Conservation (phyloP, 1,140 invertebrate genomes). For the Drosophila carrolli region DNA sequence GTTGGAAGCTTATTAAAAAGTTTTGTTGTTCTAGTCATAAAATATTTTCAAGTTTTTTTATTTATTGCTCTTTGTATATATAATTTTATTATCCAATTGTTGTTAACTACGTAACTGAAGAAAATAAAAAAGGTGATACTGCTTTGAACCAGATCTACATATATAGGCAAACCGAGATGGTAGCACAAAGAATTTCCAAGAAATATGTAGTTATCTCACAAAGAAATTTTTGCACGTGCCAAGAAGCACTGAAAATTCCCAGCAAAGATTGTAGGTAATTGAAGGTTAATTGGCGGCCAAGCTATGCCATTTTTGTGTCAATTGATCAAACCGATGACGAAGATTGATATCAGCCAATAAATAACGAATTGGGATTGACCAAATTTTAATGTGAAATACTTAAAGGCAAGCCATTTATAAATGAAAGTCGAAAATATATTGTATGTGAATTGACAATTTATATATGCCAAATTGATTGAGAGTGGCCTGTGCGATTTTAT, state of each 20-base stretch:
- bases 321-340: constrained; percentile 30
- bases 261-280: constrained; percentile 23
- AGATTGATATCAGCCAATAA: constrained; percentile 43
- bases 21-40: too few relatives aligned
- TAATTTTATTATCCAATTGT: background rate
- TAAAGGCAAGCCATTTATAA: constrained; percentile 36
- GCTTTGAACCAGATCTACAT: constrained; percentile 11
- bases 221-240: constrained; percentile 41
- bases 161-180: constrained; percentile 2
- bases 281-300: constrained; percentile 62
- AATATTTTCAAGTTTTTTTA: too few relatives aligned
- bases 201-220: constrained; percentile 7
- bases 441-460: constrained; percentile 37
- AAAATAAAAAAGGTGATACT: background rate
- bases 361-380: constrained; percentile 24
- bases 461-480: constrained; percentile 37
- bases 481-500: constrained; percentile 44
- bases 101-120: background rate
- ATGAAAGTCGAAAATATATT: constrained; percentile 23
- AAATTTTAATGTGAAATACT: constrained; percentile 31
- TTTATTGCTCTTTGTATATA: background rate
- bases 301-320: constrained; percentile 33
- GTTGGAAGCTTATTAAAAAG: too few relatives aligned
- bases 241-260: constrained; percentile 2
- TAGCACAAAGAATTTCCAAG: constrained; percentile 1